These are phyloP conservation scores for Pseudocheirus occidentalis DNA, from an alignment of 2,797 vertebrate genomes.

Conservation along the genomic window DNA sequence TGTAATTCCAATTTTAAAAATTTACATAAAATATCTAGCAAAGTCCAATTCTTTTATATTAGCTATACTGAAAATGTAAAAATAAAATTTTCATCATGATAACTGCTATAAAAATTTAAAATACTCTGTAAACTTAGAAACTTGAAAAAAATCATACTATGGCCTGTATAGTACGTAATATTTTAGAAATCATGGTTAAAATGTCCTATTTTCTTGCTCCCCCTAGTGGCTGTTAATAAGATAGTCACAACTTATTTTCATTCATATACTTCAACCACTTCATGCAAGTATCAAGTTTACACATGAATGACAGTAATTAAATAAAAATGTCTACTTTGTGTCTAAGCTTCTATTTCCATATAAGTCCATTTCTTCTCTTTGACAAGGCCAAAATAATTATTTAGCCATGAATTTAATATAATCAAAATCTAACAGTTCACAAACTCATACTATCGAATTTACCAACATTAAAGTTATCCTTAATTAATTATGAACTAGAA, in stretches of 20 bases:
- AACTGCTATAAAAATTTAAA: slow-evolving; percentile 28
- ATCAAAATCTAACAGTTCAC: slow-evolving; percentile 18
- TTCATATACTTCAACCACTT: slow-evolving; percentile 46
- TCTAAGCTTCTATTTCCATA: background rate
- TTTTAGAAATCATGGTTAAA: slow-evolving; percentile 49
- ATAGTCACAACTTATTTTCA: slow-evolving; percentile 54
- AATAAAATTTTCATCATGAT: slow-evolving; percentile 24
- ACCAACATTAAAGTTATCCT: background rate
- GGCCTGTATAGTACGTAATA: background rate
- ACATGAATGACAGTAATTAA: background rate
- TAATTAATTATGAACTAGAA: background rate
- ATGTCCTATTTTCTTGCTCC: slow-evolving; percentile 78
- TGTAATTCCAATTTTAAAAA: slow-evolving; percentile 24
- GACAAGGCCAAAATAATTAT: slow-evolving; percentile 10
- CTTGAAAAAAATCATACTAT: slow-evolving; percentile 45
- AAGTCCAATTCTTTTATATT: background rate
- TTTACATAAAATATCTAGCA: background rate
- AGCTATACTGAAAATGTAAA: background rate
- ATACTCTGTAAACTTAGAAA: slow-evolving; percentile 55
- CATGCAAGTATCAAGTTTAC: background rate
- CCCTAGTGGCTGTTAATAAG: slow-evolving; percentile 77
- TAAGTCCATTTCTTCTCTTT: slow-evolving; percentile 17
- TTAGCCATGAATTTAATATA: slow-evolving; percentile 11
- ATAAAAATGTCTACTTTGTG: background rate
- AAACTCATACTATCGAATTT: background rate